These are phyloP conservation scores for Lasiommata megera DNA, from an alignment of 2,888 invertebrate species.

Conservation along the genomic window DNA sequence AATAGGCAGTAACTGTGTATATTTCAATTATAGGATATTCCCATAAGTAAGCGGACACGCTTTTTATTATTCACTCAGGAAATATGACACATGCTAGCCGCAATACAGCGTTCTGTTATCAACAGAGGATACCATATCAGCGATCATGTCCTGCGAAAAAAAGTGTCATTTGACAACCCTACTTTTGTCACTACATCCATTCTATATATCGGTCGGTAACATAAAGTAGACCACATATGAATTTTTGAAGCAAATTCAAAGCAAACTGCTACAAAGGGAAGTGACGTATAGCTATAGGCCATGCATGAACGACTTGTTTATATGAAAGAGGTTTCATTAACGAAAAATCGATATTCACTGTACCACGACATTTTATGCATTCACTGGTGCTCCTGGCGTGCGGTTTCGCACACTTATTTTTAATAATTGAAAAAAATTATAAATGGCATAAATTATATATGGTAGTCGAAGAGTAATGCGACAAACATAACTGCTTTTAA, in stretches of 20 bases:
- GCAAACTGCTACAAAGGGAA: constrained; percentile 41
- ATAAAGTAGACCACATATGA: constrained; percentile 32
- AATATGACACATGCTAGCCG: not conserved
- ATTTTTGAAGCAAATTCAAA: constrained; percentile 42
- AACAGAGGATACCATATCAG: not conserved
- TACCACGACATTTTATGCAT: constrained; percentile 7
- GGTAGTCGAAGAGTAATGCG: too few species aligned
- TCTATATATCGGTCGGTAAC: constrained; percentile 8
- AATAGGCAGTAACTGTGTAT: too few species aligned
- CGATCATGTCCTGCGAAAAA: not conserved
- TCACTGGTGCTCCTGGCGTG: not conserved
- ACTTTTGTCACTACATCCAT: constrained; percentile 16
- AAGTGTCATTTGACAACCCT: not conserved
- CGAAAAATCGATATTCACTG: constrained; percentile 32
- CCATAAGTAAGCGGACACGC: too few species aligned
- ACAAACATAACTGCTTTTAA: too few species aligned
- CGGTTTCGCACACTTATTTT: too few species aligned
- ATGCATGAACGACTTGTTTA: constrained; percentile 52
- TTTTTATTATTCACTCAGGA: too few species aligned
- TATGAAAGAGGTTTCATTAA: constrained; percentile 41
- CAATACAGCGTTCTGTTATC: not conserved
- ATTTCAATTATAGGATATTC: too few species aligned
- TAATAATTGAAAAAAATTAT: too few species aligned
- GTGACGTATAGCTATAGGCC: constrained; percentile 38
- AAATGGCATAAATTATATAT: too few species aligned